Evolutionary conservation across 2,797 vertebrate genomes (phyloP), one percentile per base, ranked within the genome.

Genomic region (Catamblyrhynchus diadema): DNA sequence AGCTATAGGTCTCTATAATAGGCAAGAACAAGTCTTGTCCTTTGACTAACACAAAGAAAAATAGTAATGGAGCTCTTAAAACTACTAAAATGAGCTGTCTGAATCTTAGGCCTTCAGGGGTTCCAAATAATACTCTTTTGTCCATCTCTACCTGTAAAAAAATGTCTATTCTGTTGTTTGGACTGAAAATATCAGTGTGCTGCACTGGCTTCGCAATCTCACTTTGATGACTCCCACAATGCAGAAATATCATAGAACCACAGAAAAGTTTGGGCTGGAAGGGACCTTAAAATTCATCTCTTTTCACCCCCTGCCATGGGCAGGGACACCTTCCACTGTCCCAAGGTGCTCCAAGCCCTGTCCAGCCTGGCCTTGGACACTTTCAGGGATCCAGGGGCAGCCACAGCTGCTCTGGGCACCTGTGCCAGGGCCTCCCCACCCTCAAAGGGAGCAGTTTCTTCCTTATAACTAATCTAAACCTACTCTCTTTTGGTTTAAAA

Each of bases 291-390:
- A 70, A 11, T 33, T 33, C 7, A 20, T 33, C 18, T 32, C 0
- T 0, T 45, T 51, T 24, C 21, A 64, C 4, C 3, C 4, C 6
- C 11, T 37, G 25, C 25, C 25, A 27, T 48, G 35, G 54, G 2
- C 42, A 75, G 28, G 42, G 28, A 56, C 79, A 70, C 24, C 9
- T 70, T 23, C 50, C 7, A 25, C 28, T 13, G 0, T 3, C 6
- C 17, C n/a, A 30, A 21, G 14, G 0, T 51, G 2, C 8, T 64
- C n/a, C 44, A 20, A 57, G 18, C 21, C 17, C 19, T 0, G 0
- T 32, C 57, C 51, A 70, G 0, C 2, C 18, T 41, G 39, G 25
- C 5, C 28, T 32, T 50, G 57, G 17, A 5, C 32, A 32, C 10
- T 78, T 0, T 4, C 37, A 71, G 65, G 7, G 33, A 32, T 71